These are phyloP conservation scores for Halcyon badia DNA, from an alignment of 2,797 vertebrate species.

Conservation along the genomic window DNA sequence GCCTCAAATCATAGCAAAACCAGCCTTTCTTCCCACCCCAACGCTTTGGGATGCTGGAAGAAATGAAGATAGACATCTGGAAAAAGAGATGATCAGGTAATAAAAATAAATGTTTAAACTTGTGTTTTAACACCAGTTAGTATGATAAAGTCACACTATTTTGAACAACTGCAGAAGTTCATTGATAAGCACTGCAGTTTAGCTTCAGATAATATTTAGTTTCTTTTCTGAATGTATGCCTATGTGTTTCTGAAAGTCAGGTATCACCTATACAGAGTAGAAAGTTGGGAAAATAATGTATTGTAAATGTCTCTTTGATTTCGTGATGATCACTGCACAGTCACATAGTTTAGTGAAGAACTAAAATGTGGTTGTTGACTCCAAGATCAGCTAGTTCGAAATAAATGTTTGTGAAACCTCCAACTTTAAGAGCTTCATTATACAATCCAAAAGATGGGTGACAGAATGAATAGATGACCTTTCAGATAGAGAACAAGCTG, in stretches of 20 bases:
- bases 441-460: not conserved
- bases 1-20: not conserved
- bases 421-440: not conserved
- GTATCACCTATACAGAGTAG: not conserved
- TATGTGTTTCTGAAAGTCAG: not conserved
- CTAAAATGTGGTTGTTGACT: conserved; percentile 28
- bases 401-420: conserved; percentile 49
- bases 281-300: not conserved
- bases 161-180: not conserved
- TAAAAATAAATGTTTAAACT: not conserved
- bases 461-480: conserved; percentile 24
- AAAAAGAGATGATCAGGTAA: not conserved
- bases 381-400: conserved; percentile 33
- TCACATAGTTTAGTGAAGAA: not conserved
- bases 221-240: not conserved
- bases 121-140: not conserved
- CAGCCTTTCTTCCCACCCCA: not conserved
- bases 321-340: not conserved
- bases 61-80: not conserved
- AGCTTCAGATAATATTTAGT: not conserved
- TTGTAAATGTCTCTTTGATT: not conserved
- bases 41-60: not conserved
- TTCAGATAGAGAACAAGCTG: conserved; percentile 43
- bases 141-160: not conserved
- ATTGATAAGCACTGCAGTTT: not conserved